These are phyloP conservation scores for Cephalopholis sonnerati DNA, from an alignment of 2,113 vertebrate genomes.

Conservation along the genomic window DNA sequence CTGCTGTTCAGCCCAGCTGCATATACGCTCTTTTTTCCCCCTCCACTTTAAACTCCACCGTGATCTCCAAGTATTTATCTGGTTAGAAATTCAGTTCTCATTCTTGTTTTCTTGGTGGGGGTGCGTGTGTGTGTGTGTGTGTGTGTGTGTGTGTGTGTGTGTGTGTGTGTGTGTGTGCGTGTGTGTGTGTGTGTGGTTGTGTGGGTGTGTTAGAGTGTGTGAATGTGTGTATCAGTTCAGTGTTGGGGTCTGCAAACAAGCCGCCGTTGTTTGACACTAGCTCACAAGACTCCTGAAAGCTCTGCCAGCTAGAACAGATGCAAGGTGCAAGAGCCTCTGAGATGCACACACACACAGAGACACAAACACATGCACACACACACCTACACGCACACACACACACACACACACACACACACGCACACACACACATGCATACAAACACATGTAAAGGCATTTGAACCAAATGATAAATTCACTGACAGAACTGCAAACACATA, in stretches of 20 bases:
- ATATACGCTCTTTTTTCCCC: neutral
- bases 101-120: slow-evolving; percentile 14
- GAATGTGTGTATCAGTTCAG: slow-evolving; percentile 51
- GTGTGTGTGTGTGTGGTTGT: slow-evolving; percentile 26
- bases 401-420: neutral
- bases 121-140: slow-evolving; percentile 32
- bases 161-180: slow-evolving; percentile 39
- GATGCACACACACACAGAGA: slow-evolving; percentile 12
- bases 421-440: slow-evolving; percentile 1
- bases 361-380: slow-evolving; percentile 25
- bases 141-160: slow-evolving; percentile 30
- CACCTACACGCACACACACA: neutral
- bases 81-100: slow-evolving; percentile 42
- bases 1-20: slow-evolving; percentile 20
- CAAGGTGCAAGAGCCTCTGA: slow-evolving; percentile 69
- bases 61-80: slow-evolving; percentile 27
- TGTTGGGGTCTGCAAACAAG: slow-evolving; percentile 72
- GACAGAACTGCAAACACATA: neutral
- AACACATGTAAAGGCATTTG: neutral
- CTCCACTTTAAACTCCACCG: slow-evolving; percentile 7
- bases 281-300: slow-evolving; percentile 62
- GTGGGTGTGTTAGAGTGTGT: slow-evolving; percentile 35
- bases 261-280: slow-evolving; percentile 71
- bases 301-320: slow-evolving; percentile 79
- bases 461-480: neutral